Conservation (phyloP, 1,140 invertebrate species). For the Heliconius eleuchia region DNA sequence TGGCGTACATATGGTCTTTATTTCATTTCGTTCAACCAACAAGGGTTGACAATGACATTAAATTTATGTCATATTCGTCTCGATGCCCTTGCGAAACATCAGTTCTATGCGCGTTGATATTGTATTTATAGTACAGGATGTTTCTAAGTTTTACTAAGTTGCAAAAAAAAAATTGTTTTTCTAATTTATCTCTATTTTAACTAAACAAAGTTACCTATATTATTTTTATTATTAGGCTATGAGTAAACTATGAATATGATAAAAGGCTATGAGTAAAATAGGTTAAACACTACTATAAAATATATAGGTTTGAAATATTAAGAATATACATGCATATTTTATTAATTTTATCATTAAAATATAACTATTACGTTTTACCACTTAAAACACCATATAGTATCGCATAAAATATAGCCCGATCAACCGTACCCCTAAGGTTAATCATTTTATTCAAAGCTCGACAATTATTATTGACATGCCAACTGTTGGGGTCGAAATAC, state of each 20-base stretch:
- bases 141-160: conserved; percentile 33
- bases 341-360: background rate
- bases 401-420: background rate
- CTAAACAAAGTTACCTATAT: background rate
- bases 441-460: conserved; percentile 73
- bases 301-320: no score
- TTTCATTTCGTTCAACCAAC: conserved; percentile 67
- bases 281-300: no score
- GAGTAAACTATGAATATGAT: no score
- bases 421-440: conserved; percentile 50
- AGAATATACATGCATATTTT: background rate
- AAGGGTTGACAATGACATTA: conserved; percentile 73
- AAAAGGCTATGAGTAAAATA: no score
- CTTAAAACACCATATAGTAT: background rate
- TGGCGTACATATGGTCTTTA: conserved; percentile 75
- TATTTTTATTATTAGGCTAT: no score
- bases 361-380: background rate
- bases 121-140: conserved; percentile 64
- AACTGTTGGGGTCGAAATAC: conserved; percentile 56
- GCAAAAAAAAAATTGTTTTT: conserved; percentile 35
- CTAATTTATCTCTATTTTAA: conserved; percentile 17
- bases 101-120: conserved; percentile 74
- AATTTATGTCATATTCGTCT: conserved; percentile 77
- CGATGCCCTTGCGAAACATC: conserved; percentile 58
- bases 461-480: conserved; percentile 74